phyloP scores from a whole-genome alignment of 2,113 vertebrate genomes.

The Mus spicilegus region DNA sequence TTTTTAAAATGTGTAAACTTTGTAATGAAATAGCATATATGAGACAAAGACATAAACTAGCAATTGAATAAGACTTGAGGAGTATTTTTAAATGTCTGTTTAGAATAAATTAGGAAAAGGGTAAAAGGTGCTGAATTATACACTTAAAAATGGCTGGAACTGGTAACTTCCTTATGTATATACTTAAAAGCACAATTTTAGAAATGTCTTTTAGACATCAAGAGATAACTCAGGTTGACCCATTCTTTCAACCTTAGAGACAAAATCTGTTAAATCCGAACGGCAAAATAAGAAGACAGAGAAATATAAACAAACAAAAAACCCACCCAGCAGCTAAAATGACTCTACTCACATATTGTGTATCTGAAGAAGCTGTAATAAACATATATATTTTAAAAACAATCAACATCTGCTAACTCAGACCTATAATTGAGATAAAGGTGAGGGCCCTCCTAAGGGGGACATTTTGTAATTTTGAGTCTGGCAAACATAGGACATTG shows the following conservation, averaged over 20 bases:
- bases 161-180: not conserved
- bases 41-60: not conserved
- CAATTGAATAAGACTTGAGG: not conserved
- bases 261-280: not conserved
- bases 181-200: not conserved
- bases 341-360: not conserved
- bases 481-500: not conserved
- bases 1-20: not conserved
- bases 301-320: not conserved
- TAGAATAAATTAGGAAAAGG: not conserved
- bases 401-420: slow-evolving; percentile 13
- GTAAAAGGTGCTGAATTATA: not conserved
- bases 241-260: not conserved
- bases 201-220: not conserved
- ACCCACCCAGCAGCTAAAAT: not conserved
- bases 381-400: not conserved
- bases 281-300: not conserved
- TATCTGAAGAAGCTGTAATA: not conserved
- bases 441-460: not conserved
- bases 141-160: not conserved
- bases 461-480: not conserved
- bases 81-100: not conserved
- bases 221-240: not conserved
- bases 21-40: not conserved
- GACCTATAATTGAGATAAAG: not conserved